These are phyloP conservation scores for Nothobranchius furzeri DNA, from an alignment of 2,113 vertebrate species.

Conservation along the genomic window DNA sequence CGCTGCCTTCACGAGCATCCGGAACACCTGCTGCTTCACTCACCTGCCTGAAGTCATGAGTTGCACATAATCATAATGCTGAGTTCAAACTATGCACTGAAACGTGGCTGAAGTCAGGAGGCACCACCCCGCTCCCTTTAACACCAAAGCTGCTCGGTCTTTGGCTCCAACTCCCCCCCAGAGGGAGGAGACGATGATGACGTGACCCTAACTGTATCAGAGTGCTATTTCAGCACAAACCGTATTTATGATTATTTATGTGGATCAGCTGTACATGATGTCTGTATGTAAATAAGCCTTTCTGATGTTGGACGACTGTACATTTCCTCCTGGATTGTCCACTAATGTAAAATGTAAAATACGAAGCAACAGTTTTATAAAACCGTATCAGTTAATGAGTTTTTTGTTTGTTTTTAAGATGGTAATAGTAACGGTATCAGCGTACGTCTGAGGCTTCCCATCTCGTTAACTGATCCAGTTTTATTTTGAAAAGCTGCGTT, in stretches of 20 bases:
- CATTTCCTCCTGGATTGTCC: conserved; percentile 33
- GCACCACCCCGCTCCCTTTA: conserved; percentile 17
- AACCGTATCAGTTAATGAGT: not conserved
- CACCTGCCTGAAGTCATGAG: conserved; percentile 12
- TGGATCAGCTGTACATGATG: not conserved
- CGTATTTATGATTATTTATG: conserved; percentile 4
- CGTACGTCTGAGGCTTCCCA: not conserved
- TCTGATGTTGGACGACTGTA: conserved; percentile 45
- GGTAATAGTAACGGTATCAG: not conserved
- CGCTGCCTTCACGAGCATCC: not conserved
- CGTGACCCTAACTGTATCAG: not conserved
- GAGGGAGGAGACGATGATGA: not conserved
- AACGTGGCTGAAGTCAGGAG: conserved; percentile 5
- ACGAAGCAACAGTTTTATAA: not conserved
- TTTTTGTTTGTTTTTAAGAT: not conserved
- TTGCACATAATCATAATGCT: conserved; percentile 61
- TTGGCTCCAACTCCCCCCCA: not conserved
- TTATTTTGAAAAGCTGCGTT: conserved; percentile 3
- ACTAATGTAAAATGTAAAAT: not conserved
- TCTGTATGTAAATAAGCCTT: conserved; percentile 41
- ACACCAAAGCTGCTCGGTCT: conserved; percentile 37
- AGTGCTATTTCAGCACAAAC: conserved; percentile 14
- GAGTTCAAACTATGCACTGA: conserved; percentile 71
- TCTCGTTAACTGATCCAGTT: conserved; percentile 26
- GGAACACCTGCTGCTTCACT: conserved; percentile 25